These are phyloP conservation scores for Corythaeola cristata DNA, from an alignment of 2,113 vertebrate genomes.

Conservation along the genomic window DNA sequence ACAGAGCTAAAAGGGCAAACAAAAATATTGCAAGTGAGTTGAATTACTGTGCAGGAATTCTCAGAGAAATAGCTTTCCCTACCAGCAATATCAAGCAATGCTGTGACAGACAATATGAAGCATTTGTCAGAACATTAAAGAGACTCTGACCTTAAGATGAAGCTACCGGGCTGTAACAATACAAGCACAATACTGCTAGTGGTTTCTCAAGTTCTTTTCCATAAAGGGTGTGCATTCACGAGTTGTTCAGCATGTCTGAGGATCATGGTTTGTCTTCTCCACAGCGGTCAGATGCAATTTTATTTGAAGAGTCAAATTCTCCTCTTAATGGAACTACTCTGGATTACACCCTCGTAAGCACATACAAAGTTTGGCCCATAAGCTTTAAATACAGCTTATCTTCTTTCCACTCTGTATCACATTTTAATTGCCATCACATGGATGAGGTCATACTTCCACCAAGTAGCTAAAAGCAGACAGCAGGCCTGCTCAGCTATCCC, in stretches of 20 bases:
- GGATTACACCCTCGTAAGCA: background rate
- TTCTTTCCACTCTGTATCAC: background rate
- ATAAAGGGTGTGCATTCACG: background rate
- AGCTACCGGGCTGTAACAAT: background rate
- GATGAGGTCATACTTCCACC: background rate
- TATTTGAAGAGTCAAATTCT: background rate
- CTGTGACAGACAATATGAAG: background rate
- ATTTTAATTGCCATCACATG: background rate
- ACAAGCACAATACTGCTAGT: background rate
- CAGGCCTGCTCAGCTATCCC: background rate
- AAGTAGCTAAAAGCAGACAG: background rate
- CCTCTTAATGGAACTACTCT: background rate
- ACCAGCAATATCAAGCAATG: background rate
- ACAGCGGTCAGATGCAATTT: background rate
- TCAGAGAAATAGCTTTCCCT: background rate
- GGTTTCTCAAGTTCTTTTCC: background rate
- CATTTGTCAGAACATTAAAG: background rate
- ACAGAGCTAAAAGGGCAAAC: slow-evolving; percentile 72
- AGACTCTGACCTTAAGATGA: background rate
- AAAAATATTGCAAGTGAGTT: background rate
- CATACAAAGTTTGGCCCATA: background rate
- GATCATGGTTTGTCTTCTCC: background rate
- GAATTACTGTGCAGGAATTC: background rate
- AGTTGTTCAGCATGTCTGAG: background rate
- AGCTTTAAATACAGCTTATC: background rate